Conservation (phyloP, 1,140 invertebrate genomes). For the Calephelis virginiensis region DNA sequence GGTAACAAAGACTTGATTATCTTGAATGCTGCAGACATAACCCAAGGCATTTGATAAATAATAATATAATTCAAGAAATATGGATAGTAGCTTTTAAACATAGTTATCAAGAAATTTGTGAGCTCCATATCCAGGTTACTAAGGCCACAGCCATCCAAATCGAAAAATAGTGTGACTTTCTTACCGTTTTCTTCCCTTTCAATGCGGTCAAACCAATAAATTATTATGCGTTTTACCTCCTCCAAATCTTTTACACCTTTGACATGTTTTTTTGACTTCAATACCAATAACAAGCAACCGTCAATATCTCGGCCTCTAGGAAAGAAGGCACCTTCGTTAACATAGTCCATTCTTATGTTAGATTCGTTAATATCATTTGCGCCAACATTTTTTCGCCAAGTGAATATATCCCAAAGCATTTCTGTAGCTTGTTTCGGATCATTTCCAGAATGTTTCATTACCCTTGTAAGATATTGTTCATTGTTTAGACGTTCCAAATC, state of each 20-base stretch:
- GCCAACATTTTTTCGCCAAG: slow-evolving; percentile 90
- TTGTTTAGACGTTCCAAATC: slow-evolving; percentile 65
- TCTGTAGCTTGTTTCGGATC: slow-evolving; percentile 78
- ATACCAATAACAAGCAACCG: slow-evolving; percentile 86
- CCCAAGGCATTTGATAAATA: slow-evolving; percentile 97
- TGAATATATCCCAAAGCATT: slow-evolving; percentile 90
- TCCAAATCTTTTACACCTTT: slow-evolving; percentile 87
- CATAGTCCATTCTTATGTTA: slow-evolving; percentile 84
- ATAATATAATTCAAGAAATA: slow-evolving; percentile 94
- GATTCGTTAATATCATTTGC: slow-evolving; percentile 87
- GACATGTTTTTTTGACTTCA: slow-evolving; percentile 86
- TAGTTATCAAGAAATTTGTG: slow-evolving; percentile 89
- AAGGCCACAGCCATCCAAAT: slow-evolving; percentile 91
- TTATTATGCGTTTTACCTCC: slow-evolving; percentile 88
- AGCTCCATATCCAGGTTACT: slow-evolving; percentile 94
- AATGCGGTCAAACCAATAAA: slow-evolving; percentile 93
- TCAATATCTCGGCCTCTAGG: slow-evolving; percentile 88
- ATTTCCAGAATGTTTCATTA: slow-evolving; percentile 55
- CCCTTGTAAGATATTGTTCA: slow-evolving; percentile 64
- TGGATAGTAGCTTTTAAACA: slow-evolving; percentile 95
- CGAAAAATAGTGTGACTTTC: slow-evolving; percentile 92
- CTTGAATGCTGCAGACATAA: slow-evolving; percentile 95
- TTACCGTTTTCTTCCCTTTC: slow-evolving; percentile 88
- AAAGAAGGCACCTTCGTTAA: slow-evolving; percentile 88
- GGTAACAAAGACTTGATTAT: slow-evolving; percentile 94